Base-by-base conservation (phyloP, 2,888 invertebrate species). In the Melitaea athalia region DNA sequence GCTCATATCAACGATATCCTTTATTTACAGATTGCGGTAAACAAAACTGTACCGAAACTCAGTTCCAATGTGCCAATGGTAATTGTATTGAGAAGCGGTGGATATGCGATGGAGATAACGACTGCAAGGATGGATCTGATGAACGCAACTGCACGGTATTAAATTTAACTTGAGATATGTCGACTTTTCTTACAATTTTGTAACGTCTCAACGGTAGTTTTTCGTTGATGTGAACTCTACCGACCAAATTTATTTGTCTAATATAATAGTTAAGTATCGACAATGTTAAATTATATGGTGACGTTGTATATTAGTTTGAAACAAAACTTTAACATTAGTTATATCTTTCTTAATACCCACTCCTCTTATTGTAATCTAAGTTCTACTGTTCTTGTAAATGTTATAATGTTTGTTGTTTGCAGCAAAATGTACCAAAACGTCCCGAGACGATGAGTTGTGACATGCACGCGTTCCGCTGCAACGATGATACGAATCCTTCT, bases 81-180 rank as follows among this genome's bases (percentile, higher is more conserved):
- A 93, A 95, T 12, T 97, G 97, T 75, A 96, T 97, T 63, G 94
- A 95, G 15, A 91, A 91, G 61, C 93, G 94, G 42, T 96, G 96
- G 96, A 84, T 92, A 8, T 97, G 97, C 82, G 97, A 97, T 78
- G 95, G 95, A 0, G 96, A 96, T 76, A 94, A 95, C 74, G 97
- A 97, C 78, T 97, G 97, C 77, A 89, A 94, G 8, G 97, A 97
- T 77, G 94, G 94, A 31, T 95, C 95, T 0, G 97, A 97, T 78
- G 96, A 96, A 83, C 85, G 83, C 0, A 94, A 95, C 75, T 96
- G 96, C 77, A 79, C 85, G 71, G 92, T 91, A 70, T 83, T 52
- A 61, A 8, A 61, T 14, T 15, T 55, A 24, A 2, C 3, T 24
- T 24, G 24, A 24, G 3, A 24, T 24, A 24, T 24, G 24, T 24